phyloP scores from a whole-genome alignment of 2,888 invertebrate species.

The Ophion ventricosus region DNA sequence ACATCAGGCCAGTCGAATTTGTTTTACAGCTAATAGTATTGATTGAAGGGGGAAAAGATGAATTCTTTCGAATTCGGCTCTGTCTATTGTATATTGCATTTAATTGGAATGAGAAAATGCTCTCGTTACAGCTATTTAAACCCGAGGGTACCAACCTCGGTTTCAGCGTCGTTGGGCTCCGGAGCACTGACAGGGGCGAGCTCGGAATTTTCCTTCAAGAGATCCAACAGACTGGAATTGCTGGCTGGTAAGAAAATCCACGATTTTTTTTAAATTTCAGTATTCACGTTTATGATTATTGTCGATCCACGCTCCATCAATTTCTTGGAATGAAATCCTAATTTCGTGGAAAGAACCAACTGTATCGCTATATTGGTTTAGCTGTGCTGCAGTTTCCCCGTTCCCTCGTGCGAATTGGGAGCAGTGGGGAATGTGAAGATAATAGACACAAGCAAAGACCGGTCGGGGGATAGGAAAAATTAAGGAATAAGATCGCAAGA shows the following conservation, averaged over 20 bases:
- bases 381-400: no score
- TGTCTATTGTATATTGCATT: background rate
- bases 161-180: slow-evolving; percentile 88
- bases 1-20: no score
- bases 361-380: no score
- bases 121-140: slow-evolving; percentile 84
- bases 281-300: background rate
- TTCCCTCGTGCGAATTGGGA: no score
- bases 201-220: slow-evolving; percentile 88
- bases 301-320: background rate
- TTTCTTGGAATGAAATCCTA: background rate
- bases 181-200: slow-evolving; percentile 87
- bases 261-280: background rate
- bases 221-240: slow-evolving; percentile 87
- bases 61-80: background rate
- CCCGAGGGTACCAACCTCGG: slow-evolving; percentile 88
- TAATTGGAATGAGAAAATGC: background rate
- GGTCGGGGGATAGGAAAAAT: background rate
- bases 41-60: no score
- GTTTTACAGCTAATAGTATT: no score
- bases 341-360: background rate
- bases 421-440: background rate
- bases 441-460: background rate
- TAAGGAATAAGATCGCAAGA: no score
- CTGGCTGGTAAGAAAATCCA: slow-evolving; percentile 85